Conservation (phyloP, 2,888 invertebrate species). For the Reticulitermes lucifugus region DNA sequence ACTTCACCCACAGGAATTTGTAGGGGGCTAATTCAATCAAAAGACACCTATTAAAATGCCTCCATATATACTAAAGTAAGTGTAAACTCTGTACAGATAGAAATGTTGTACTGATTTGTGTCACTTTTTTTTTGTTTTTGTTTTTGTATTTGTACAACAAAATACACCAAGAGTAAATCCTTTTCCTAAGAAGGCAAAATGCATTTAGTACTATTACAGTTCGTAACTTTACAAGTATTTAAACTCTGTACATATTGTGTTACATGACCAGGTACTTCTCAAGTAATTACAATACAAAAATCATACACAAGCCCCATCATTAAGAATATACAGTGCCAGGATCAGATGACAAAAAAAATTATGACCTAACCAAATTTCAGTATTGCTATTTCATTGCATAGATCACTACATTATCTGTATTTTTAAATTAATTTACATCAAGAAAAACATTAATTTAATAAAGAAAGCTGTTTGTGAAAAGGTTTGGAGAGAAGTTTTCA, state of each 20-base stretch:
- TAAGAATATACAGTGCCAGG: background rate
- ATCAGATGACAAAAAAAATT: background rate
- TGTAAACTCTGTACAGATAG: background rate
- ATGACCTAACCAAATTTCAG: background rate
- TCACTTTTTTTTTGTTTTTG: background rate
- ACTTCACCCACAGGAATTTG: background rate
- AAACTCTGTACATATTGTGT: conserved; percentile 45
- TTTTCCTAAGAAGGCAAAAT: conserved; percentile 33
- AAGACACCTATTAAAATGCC: background rate
- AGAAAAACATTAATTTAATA: background rate
- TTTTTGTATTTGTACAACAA: conserved; percentile 31
- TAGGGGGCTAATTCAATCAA: background rate
- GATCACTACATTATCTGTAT: background rate
- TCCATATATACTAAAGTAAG: background rate
- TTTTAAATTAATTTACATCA: background rate
- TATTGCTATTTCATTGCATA: background rate
- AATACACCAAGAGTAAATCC: conserved; percentile 15
- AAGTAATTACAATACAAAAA: conserved; percentile 27
- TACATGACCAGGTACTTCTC: conserved; percentile 45
- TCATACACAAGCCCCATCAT: background rate
- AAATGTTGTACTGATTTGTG: conserved; percentile 32
- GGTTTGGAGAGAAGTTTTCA: background rate
- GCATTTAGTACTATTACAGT: conserved; percentile 27
- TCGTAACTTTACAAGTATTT: conserved; percentile 24
- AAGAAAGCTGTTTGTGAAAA: background rate